These are phyloP conservation scores for Drosophila grimshawi DNA, from an alignment of 1,140 invertebrate genomes.

Conservation along the genomic window DNA sequence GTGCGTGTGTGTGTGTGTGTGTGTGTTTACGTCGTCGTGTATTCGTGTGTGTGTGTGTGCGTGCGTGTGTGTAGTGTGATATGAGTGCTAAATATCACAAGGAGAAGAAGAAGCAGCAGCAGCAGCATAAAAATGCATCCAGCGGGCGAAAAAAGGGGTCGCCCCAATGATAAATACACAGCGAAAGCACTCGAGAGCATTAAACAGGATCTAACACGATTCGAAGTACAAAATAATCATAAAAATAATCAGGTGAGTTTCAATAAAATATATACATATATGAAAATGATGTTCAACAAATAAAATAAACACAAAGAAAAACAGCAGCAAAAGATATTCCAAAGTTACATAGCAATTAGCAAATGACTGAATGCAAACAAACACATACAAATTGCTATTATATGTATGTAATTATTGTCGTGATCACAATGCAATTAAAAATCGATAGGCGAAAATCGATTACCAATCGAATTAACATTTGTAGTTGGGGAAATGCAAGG, in stretches of 20 bases:
- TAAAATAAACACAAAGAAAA: neutral
- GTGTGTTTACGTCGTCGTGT: neutral
- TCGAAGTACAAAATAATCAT: constrained; percentile 84
- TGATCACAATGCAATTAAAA: too few relatives aligned
- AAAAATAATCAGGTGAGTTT: constrained; percentile 77
- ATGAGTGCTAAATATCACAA: constrained; percentile 82
- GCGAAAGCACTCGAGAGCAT: constrained; percentile 82
- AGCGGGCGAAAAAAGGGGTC: constrained; percentile 84
- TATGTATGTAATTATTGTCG: too few relatives aligned
- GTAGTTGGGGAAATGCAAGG: too few relatives aligned
- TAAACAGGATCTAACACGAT: constrained; percentile 82
- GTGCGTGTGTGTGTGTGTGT: constrained; percentile 9
- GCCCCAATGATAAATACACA: constrained; percentile 84
- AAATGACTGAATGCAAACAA: too few relatives aligned
- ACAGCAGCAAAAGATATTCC: too few relatives aligned
- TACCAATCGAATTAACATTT: too few relatives aligned
- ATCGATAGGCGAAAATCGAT: too few relatives aligned
- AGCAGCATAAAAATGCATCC: constrained; percentile 75
- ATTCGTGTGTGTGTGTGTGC: constrained; percentile 9
- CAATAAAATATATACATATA: neutral
- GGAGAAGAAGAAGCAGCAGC: constrained; percentile 75
- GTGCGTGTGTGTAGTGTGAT: constrained; percentile 70
- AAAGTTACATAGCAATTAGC: too few relatives aligned
- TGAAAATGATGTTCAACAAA: neutral
- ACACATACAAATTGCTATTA: too few relatives aligned